Percentiles rank a stretch among this genome's conserved stretches.
These are phyloP conservation scores for Chroicocephalus ridibundus DNA, from an alignment of 2,113 vertebrate species.

Conservation along the genomic window DNA sequence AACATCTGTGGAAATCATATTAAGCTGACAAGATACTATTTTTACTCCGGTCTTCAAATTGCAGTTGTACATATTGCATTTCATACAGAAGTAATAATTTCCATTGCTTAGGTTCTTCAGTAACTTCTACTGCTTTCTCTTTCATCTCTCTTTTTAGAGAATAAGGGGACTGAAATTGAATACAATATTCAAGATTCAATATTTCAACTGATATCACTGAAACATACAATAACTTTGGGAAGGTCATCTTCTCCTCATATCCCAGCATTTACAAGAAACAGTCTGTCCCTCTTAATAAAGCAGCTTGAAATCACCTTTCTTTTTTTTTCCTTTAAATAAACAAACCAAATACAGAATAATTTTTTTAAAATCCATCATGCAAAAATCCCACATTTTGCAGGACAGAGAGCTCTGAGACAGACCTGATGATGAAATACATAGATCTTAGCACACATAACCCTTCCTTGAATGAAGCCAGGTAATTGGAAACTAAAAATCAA, in stretches of 20 bases:
- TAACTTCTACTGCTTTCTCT: not conserved
- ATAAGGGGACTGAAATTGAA: not conserved
- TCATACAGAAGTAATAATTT: not conserved
- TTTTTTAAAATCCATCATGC: not conserved
- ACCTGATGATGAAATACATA: not conserved
- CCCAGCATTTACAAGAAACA: not conserved
- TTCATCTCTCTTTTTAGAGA: not conserved
- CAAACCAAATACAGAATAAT: not conserved
- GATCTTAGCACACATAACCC: not conserved
- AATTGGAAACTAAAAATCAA: not conserved
- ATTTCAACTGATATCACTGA: not conserved
- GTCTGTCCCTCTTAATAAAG: not conserved
- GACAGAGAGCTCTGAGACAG: not conserved
- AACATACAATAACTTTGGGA: not conserved
- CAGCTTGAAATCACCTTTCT: not conserved
- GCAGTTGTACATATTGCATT: rapidly evolving
- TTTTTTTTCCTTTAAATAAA: not conserved
- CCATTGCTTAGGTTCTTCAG: not conserved
- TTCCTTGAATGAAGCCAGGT: not conserved
- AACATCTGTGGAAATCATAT: not conserved
- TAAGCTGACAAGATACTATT: not conserved
- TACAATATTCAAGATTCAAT: not conserved
- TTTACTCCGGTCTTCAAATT: not conserved
- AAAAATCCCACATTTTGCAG: not conserved
- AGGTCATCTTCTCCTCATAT: not conserved